phyloP scores from a whole-genome alignment of 2,113 vertebrate genomes.

The Aegypius monachus region DNA sequence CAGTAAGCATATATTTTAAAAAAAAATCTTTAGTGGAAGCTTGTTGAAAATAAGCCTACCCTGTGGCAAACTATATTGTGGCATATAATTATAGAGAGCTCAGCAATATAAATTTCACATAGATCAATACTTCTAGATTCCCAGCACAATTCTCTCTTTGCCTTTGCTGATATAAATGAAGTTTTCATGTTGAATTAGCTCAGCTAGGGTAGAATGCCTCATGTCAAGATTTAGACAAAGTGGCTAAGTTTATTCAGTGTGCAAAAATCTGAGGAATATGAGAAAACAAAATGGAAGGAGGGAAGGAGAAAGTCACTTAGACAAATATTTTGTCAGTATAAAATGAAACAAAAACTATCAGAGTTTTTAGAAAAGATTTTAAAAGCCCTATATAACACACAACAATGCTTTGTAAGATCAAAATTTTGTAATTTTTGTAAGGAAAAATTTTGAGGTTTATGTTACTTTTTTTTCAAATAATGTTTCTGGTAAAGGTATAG shows the following conservation, averaged over 20 bases:
- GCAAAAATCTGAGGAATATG: background rate
- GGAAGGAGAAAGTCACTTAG: background rate
- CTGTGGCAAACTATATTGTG: background rate
- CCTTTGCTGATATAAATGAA: slow-evolving; percentile 15
- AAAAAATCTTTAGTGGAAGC: background rate
- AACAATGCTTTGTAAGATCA: background rate
- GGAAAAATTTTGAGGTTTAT: background rate
- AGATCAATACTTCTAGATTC: slow-evolving; percentile 31
- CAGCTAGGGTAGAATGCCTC: background rate
- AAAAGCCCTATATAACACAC: background rate
- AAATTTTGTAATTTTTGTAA: background rate
- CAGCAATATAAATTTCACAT: background rate
- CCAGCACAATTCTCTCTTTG: background rate
- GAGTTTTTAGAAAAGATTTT: background rate
- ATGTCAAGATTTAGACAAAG: slow-evolving; percentile 3
- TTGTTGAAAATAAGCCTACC: background rate
- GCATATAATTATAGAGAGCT: background rate
- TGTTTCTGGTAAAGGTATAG: background rate
- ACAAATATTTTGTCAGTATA: background rate
- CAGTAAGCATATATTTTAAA: background rate
- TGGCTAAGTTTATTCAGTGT: background rate
- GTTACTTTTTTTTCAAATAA: background rate
- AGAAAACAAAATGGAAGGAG: background rate
- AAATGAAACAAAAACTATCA: background rate
- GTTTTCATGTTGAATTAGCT: slow-evolving; percentile 15